phyloP scores from a whole-genome alignment of 2,888 invertebrate genomes.

The Stenurella melanura region DNA sequence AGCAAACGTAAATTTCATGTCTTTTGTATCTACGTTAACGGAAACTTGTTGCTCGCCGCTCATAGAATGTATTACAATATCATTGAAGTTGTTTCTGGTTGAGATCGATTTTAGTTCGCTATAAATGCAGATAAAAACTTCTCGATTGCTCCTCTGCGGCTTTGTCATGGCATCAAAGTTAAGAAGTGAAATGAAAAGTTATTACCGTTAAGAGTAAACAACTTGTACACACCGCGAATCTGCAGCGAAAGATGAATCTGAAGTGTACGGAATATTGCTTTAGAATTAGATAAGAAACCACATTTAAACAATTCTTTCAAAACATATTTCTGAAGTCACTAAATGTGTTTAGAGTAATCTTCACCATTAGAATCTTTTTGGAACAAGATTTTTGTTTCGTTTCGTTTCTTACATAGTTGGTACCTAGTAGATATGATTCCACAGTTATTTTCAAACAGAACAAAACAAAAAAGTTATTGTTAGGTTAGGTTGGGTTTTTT shows the following conservation, averaged over 20 bases:
- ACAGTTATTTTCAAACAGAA: too few relatives aligned
- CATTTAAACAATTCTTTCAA: too few relatives aligned
- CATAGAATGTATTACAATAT: conserved; percentile 17
- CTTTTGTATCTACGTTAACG: conserved; percentile 21
- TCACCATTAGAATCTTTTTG: too few relatives aligned
- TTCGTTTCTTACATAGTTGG: too few relatives aligned
- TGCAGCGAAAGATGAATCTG: background rate
- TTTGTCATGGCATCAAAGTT: background rate
- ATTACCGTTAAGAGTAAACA: background rate
- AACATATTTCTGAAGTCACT: too few relatives aligned
- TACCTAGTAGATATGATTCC: too few relatives aligned
- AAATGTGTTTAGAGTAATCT: too few relatives aligned
- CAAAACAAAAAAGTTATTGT: too few relatives aligned
- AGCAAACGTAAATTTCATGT: conserved; percentile 17
- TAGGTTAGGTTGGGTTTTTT: too few relatives aligned
- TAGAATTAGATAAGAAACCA: too few relatives aligned
- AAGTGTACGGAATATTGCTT: background rate
- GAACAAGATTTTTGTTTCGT: too few relatives aligned
- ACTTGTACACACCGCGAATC: background rate
- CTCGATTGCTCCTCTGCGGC: background rate
- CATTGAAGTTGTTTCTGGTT: conserved; percentile 4
- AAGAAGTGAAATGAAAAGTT: conserved; percentile 6
- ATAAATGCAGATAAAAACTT: conserved; percentile 7
- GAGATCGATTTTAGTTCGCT: background rate
- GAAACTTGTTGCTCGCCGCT: conserved; percentile 31